Base-by-base conservation (phyloP, 2,113 vertebrate species). In the Pedetes capensis region DNA sequence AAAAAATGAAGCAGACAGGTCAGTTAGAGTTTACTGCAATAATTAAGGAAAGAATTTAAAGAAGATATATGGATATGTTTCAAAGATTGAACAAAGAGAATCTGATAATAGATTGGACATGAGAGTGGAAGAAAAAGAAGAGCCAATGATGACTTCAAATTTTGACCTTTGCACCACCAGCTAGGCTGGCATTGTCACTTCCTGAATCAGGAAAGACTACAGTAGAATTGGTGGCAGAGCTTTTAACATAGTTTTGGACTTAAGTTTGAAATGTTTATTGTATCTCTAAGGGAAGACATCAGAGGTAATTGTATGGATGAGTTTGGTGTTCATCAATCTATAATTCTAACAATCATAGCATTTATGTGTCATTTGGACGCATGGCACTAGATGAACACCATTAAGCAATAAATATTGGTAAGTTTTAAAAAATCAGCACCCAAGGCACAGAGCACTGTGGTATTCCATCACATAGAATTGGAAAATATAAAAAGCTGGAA, bases 41-140 rank as follows among this genome's bases (percentile, higher is more conserved):
- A 87, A 64, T 93, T 66, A 86, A 72, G 89, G n/a, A 78, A 51
- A 89, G n/a, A n/a, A n/a, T n/a, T n/a, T n/a, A n/a, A n/a, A n/a
- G n/a, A 63, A 39, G 64, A 4, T 13, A 18, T 39, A 39, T 18
- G 37, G 23, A 64, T 64, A 80, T 53, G 39, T 85, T 89, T 66
- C 61, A 64, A 61, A 81, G 79, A 76, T 0, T 42, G 8, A 83
- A 44, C 17, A 49, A 95, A 84, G 0, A 75, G 0, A 75, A 92
- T 16, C 44, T 93, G 27, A 53, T 71, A 29, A 57, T 51, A 6
- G 66, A 90, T 17, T 80, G 37, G 20, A 39, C 63, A 14, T 53
- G 32, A 29, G 51, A 44, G 9, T 55, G 22, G 20, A 49, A 79
- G 32, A 47, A n/a, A 76, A 83, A 42, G 5, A 37, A n/a, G 7